phyloP scores from a whole-genome alignment of 2,797 vertebrate genomes.

The Chelidonichthys spinosus region DNA sequence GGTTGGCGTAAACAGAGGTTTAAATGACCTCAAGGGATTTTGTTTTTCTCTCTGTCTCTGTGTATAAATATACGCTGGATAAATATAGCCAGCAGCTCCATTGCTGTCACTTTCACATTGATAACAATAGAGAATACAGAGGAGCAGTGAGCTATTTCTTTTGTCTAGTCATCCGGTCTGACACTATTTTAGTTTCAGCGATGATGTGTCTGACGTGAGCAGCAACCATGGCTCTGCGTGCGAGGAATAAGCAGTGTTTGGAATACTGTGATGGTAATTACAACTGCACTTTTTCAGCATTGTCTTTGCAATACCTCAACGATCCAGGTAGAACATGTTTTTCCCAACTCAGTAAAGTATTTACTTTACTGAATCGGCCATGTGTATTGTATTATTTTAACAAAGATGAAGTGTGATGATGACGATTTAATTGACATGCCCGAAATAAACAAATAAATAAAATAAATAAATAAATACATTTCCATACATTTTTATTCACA shows the following conservation, averaged over 20 bases:
- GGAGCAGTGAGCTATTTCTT: conserved; percentile 42
- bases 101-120: conserved; percentile 41
- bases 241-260: not conserved
- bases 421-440: too few species aligned
- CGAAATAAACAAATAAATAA: too few species aligned
- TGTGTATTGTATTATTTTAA: too few species aligned
- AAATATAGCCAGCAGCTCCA: conserved; percentile 61
- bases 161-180: conserved; percentile 36
- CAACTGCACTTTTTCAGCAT: not conserved
- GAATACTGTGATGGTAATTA: not conserved
- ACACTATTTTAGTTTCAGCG: conserved; percentile 58
- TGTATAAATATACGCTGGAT: conserved; percentile 61
- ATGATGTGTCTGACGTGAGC: conserved; percentile 23
- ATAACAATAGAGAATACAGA: conserved; percentile 48
- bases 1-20: conserved; percentile 65
- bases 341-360: not conserved
- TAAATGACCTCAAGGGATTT: conserved; percentile 37
- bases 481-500: not conserved
- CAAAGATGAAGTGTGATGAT: too few species aligned
- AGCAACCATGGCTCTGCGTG: not conserved
- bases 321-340: not conserved
- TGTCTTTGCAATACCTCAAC: conserved; percentile 1
- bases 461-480: too few species aligned
- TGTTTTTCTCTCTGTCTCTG: conserved; percentile 31
- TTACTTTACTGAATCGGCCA: too few species aligned